These are phyloP conservation scores for Gouania willdenowi DNA, from an alignment of 2,797 vertebrate species.

Conservation along the genomic window DNA sequence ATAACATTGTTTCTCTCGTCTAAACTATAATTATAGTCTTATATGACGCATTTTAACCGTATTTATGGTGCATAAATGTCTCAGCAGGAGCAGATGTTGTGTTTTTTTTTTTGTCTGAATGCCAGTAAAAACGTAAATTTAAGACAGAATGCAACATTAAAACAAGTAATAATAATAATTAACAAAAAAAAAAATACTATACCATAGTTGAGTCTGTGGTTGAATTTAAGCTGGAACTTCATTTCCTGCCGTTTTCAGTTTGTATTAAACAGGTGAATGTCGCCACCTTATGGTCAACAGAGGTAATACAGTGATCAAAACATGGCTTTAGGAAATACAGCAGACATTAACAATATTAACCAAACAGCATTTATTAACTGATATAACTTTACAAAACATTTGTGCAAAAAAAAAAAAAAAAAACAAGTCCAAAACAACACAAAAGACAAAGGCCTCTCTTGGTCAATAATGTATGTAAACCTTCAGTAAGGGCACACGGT, in stretches of 20 bases:
- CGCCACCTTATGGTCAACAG: constrained; percentile 26
- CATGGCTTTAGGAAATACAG: too few relatives aligned
- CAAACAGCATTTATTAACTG: constrained; percentile 76
- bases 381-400: constrained; percentile 78
- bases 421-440: constrained; percentile 66
- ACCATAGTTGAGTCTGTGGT: constrained; percentile 5
- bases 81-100: too few relatives aligned
- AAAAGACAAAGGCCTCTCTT: constrained; percentile 69
- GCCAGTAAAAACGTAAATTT: too few relatives aligned
- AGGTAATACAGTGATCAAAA: too few relatives aligned
- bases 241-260: constrained; percentile 27
- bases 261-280: not conserved
- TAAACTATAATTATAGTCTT: too few relatives aligned
- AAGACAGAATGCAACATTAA: not conserved
- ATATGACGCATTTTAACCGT: too few relatives aligned
- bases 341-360: constrained; percentile 30
- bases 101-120: too few relatives aligned
- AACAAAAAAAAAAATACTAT: too few relatives aligned
- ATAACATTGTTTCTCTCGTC: too few relatives aligned
- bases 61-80: too few relatives aligned
- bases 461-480: constrained; percentile 69
- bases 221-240: constrained; percentile 17
- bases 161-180: too few relatives aligned
- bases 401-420: constrained; percentile 73
- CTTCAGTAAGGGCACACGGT: constrained; percentile 42